Evolutionary conservation across 92 coral and sea anemone species (phyloP), one percentile per base, ranked within the genome.

Genomic region (Chrysogorgia sp.): DNA sequence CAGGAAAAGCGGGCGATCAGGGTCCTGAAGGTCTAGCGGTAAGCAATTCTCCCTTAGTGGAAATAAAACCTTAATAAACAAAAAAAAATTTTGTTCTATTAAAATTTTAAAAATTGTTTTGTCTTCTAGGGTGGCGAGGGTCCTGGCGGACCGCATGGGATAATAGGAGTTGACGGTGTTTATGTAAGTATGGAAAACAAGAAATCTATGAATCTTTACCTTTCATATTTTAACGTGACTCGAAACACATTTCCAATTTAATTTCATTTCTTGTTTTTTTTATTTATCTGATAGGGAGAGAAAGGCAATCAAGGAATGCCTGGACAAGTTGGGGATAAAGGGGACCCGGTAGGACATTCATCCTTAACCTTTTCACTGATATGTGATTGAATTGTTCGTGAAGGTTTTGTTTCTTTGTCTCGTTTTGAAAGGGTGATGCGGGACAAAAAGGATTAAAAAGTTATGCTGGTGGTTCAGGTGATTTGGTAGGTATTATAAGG

Each of bases 121-220:
- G 19, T 28, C 14, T 88, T 92, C 70, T 91, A 93, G 98, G 98
- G 98, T 85, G 85, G 96, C 49, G 80, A 81, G 82, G 98, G 98
- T 79, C 81, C 90, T 56, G 33, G 86, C 79, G 98, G 98, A 74
- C 86, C 74, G 59, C 80, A 76, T 58, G 98, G 98, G 69, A 79
- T 82, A 59, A 86, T 81, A 48, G 98, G 98, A 69, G 65, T 72
- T 31, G 86, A 63, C 20, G 98, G 98, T 65, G 69, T 79, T 5
- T 79, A 83, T 88, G 97, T 93, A 65, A 66, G 96, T 68, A 35
- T 65, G 25, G 17, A 47, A 47, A 6, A 15, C 7, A 15, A 47
- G n/a, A n/a, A 7, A 47, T 37, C 43, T 4, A 37, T 12, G 5
- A 12, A 37, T 4, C 43, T 4, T 37, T 37, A 40, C 29, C 30